Evolutionary conservation across 2,888 invertebrate species (phyloP).

Genomic region (Conchocele bisecta): DNA sequence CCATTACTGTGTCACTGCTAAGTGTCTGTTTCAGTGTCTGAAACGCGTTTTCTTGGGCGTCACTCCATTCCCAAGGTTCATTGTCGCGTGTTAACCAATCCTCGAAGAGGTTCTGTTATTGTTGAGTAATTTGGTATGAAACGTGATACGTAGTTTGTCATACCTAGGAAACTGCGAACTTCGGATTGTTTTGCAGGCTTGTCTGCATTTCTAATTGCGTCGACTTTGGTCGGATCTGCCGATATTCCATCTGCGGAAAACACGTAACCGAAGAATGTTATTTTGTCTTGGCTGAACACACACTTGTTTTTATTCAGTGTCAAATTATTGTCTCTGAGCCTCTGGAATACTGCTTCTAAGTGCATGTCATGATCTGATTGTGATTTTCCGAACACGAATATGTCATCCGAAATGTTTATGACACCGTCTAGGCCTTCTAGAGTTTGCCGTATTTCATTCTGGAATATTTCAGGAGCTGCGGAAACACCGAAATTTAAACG

Average conservation of each 20-base stretch:
- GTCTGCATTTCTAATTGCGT: not conserved
- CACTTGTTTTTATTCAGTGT: conserved; percentile 27
- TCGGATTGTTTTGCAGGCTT: conserved; percentile 9
- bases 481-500: conserved; percentile 21
- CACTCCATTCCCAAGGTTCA: conserved; percentile 45
- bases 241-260: conserved; percentile 29
- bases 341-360: not conserved
- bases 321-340: conserved; percentile 3
- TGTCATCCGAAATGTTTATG: conserved; percentile 5
- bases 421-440: not conserved
- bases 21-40: conserved; percentile 41
- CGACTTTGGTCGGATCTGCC: conserved; percentile 15
- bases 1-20: conserved; percentile 34
- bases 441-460: conserved; percentile 27
- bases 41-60: conserved; percentile 35
- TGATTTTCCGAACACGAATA: not conserved
- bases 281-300: conserved; percentile 1
- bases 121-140: conserved; percentile 53
- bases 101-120: conserved; percentile 50
- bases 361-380: not conserved
- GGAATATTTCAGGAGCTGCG: conserved; percentile 21
- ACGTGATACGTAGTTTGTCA: conserved; percentile 40
- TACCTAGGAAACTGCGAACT: conserved; percentile 38
- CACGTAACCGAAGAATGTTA: conserved; percentile 34
- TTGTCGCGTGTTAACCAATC: conserved; percentile 50